phyloP scores from a whole-genome alignment of 2,888 invertebrate genomes.

The Idaea straminata region DNA sequence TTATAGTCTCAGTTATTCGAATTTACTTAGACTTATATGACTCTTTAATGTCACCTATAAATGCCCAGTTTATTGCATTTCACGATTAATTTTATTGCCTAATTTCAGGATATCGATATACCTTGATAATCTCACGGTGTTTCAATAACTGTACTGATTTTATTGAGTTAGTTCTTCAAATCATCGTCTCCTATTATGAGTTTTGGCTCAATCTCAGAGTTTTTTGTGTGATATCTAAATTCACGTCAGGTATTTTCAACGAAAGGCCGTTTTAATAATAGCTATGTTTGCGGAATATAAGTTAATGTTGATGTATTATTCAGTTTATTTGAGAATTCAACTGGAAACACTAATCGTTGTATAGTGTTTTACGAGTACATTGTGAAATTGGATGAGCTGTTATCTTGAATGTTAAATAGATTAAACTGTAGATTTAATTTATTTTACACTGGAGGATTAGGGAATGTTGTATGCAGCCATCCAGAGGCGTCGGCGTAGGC shows the following conservation, averaged over 20 bases:
- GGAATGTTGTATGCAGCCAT: constrained; percentile 67
- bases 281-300: constrained; percentile 4
- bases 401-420: constrained; percentile 3
- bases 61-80: constrained; percentile 38
- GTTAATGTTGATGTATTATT: constrained; percentile 7
- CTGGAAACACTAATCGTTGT: neutral
- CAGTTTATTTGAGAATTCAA: neutral
- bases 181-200: constrained; percentile 38
- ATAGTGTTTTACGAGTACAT: neutral
- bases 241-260: constrained; percentile 40
- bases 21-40: constrained; percentile 54
- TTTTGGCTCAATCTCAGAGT: constrained; percentile 53
- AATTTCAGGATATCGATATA: constrained; percentile 22
- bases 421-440: constrained; percentile 5
- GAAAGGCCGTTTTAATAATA: constrained; percentile 23
- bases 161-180: constrained; percentile 31
- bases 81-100: constrained; percentile 32
- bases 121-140: constrained; percentile 8
- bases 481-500: constrained; percentile 72
- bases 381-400: neutral
- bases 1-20: constrained; percentile 20
- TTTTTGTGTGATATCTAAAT: constrained; percentile 49
- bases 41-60: constrained; percentile 44
- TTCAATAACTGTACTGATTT: constrained; percentile 28
- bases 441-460: constrained; percentile 15